Evolutionary conservation across 2,888 invertebrate genomes (phyloP).

Genomic region (Tachina fera): DNA sequence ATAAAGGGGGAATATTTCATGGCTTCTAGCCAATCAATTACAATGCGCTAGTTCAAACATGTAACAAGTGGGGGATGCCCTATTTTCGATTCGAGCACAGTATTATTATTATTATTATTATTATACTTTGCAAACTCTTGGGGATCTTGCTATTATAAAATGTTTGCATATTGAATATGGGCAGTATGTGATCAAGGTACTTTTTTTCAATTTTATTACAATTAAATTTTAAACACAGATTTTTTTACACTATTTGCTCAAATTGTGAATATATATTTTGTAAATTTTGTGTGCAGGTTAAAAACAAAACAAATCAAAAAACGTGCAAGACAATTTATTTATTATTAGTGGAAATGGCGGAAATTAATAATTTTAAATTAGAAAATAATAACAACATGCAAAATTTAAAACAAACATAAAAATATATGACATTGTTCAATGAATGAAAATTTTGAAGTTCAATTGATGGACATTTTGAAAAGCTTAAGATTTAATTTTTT

Average conservation of each 20-base stretch:
- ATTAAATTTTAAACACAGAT: constrained; percentile 40
- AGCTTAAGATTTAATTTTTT: not conserved
- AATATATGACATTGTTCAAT: not conserved
- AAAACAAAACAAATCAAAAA: constrained; percentile 20
- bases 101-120: too few species aligned
- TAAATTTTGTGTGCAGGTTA: constrained; percentile 7
- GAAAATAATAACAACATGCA: constrained; percentile 45
- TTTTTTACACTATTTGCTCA: not conserved
- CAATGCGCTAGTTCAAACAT: too few species aligned
- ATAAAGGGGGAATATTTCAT: too few species aligned
- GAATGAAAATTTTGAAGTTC: not conserved
- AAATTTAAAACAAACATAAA: not conserved
- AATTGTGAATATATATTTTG: not conserved
- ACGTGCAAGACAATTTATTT: constrained; percentile 31
- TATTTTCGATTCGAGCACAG: too few species aligned
- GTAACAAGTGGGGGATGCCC: too few species aligned
- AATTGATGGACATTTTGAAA: not conserved
- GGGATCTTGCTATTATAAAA: too few species aligned
- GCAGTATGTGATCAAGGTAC: too few species aligned
- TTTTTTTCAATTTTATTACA: not conserved
- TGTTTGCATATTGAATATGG: too few species aligned
- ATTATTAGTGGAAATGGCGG: constrained; percentile 1
- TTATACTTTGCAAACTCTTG: too few species aligned
- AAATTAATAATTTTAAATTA: constrained; percentile 2
- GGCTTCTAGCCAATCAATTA: too few species aligned